Conservation (phyloP, 2,888 invertebrate species). For the Cryptus viduatorius region DNA sequence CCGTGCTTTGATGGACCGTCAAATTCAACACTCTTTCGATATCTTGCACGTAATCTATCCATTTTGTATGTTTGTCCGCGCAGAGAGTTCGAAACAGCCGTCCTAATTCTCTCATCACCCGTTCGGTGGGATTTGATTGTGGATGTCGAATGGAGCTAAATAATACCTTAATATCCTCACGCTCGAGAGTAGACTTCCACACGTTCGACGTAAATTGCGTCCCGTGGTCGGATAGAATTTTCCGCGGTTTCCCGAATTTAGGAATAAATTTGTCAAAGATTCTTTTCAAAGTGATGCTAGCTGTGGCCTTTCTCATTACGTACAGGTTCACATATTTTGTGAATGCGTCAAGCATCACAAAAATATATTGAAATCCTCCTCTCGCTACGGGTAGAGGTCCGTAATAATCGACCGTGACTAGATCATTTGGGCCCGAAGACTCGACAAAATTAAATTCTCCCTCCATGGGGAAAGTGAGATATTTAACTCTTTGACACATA, state of each 20-base stretch:
- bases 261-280: slow-evolving; percentile 14
- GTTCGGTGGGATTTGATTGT: background rate
- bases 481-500: slow-evolving; percentile 47
- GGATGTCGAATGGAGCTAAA: background rate
- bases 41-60: background rate
- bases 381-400: slow-evolving; percentile 11
- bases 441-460: slow-evolving; percentile 15
- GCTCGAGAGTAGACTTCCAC: background rate
- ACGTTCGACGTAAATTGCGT: slow-evolving; percentile 12
- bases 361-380: slow-evolving; percentile 46
- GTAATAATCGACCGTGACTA: slow-evolving; percentile 46
- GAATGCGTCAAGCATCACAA: slow-evolving; percentile 47
- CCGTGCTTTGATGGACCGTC: background rate
- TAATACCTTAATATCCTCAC: background rate
- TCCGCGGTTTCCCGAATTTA: slow-evolving; percentile 7
- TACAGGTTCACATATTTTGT: slow-evolving; percentile 48
- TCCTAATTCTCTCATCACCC: background rate
- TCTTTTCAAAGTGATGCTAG: background rate
- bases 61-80: background rate
- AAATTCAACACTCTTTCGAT: background rate
- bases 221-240: slow-evolving; percentile 19
- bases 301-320: background rate
- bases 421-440: slow-evolving; percentile 12
- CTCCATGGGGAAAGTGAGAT: slow-evolving; percentile 17
- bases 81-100: background rate